Base-by-base conservation (phyloP, 2,113 vertebrate genomes). In the Smithornis capensis region DNA sequence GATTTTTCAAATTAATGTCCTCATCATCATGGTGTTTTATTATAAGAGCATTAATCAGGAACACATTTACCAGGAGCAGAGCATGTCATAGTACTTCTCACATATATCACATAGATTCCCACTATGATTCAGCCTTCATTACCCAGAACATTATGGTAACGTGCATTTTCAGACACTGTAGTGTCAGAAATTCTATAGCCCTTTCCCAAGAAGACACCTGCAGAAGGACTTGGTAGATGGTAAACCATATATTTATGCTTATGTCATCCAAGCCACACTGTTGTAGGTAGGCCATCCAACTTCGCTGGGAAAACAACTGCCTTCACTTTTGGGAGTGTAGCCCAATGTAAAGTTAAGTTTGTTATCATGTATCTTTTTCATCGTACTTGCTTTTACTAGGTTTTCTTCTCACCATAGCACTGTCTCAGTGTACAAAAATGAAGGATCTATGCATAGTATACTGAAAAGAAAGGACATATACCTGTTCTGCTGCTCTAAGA, bases 41-140 rank as follows among this genome's bases (percentile, higher is more conserved):
- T 91, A 19, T 42, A 81, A 84, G 19, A 47, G 15, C 60, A 93
- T 88, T 90, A 83, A 96, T 78, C 89, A 83, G 27, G 28, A 97
- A 95, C 29, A 81, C 40, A 37, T 89, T 91, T 76, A 16, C 24
- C 14, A 6, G 25, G 22, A 95, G 35, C 37, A 81, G 23, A 76
- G 35, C 42, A 57, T 63, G 33, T 90, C 80, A 53, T 44, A 64
- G 44, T 11, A 49, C 31, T 92, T 96, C 71, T 69, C 57, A n/a
- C n/a, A n/a, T n/a, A n/a, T n/a, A n/a, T n/a, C n/a, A n/a, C 40
- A 33, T n/a, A 1, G 18, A 68, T 82, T 79, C 90, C 60, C 31
- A 55, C 23, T 87, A 49, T 52, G 88, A 92, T 84, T 92, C 42
- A 90, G 44, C 23, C 74, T 89, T 92, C 45, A 14, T 89, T 87